Evolutionary conservation across 2,888 invertebrate species (phyloP).

Genomic region (Ormia ochracea): DNA sequence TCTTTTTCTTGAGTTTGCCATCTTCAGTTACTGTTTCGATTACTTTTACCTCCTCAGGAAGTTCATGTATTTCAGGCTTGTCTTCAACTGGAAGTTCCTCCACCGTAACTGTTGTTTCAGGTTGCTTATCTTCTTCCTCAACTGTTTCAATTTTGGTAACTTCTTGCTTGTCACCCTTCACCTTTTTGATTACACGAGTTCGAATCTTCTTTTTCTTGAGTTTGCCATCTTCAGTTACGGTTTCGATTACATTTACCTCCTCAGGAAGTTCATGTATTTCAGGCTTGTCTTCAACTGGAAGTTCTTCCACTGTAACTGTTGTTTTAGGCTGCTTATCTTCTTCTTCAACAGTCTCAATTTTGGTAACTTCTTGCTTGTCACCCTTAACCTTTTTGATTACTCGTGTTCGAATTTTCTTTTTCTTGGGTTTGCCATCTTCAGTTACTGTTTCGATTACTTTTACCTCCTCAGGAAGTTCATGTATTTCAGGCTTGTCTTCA

Average conservation of each 20-base stretch:
- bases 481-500: background rate
- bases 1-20: slow-evolving; percentile 1
- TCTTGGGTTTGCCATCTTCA: background rate
- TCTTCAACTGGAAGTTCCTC: background rate
- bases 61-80: background rate
- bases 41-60: background rate
- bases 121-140: slow-evolving; percentile 6
- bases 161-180: background rate
- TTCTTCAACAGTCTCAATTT: background rate
- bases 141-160: slow-evolving; percentile 64
- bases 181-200: background rate
- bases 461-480: background rate
- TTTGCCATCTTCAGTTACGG: background rate
- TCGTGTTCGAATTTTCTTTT: background rate
- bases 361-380: background rate
- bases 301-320: background rate
- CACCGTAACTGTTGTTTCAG: slow-evolving; percentile 8
- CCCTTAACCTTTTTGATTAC: background rate
- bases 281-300: background rate
- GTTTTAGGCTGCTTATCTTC: background rate
- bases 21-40: slow-evolving; percentile 10
- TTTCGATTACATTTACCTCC: background rate
- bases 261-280: background rate
- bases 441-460: background rate
- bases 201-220: background rate